phyloP scores from a whole-genome alignment of 2,113 vertebrate species.

The Dromiciops gliroides region DNA sequence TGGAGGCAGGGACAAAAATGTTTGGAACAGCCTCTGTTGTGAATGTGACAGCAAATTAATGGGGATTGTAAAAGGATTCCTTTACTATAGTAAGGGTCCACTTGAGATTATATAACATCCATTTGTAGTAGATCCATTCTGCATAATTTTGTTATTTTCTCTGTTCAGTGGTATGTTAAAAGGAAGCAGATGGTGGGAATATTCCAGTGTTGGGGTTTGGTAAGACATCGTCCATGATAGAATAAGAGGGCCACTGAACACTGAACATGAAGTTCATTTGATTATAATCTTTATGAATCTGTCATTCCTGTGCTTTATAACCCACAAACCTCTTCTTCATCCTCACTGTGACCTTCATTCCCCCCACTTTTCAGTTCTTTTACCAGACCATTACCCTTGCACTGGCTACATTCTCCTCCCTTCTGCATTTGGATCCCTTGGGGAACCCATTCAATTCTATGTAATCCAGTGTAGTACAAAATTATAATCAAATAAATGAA shows the following conservation, averaged over 20 bases:
- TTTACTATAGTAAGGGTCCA: neutral
- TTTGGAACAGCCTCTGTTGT: neutral
- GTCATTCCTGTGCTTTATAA: neutral
- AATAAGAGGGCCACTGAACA: neutral
- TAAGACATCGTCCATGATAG: neutral
- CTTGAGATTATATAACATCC: neutral
- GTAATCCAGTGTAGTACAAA: neutral
- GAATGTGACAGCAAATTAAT: neutral
- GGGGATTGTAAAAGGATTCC: neutral
- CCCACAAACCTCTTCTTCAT: neutral
- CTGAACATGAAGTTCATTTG: neutral
- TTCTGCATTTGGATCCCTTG: neutral
- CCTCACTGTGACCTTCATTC: neutral
- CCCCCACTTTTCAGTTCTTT: neutral
- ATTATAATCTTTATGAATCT: neutral
- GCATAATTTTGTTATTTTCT: neutral
- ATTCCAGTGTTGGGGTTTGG: neutral
- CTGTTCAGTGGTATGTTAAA: neutral
- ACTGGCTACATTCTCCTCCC: neutral
- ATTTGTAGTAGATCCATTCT: neutral
- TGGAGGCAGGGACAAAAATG: neutral
- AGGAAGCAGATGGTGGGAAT: neutral
- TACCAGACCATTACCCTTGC: neutral
- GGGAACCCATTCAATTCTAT: neutral
- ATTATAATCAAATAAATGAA: neutral